Conservation (phyloP, 2,797 vertebrate species). For the Eulemur mongoz region DNA sequence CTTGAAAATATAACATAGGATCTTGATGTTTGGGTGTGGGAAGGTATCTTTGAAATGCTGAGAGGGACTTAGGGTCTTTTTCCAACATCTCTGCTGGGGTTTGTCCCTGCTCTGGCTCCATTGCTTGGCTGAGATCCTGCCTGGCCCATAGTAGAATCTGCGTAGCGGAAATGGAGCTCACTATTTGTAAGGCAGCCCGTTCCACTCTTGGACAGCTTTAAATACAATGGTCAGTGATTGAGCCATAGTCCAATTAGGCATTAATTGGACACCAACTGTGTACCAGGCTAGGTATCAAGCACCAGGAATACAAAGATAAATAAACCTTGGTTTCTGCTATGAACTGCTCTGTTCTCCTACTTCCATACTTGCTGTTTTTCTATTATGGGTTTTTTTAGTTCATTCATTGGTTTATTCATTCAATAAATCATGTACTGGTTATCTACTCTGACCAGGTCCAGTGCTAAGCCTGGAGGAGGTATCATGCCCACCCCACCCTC, state of each 20-base stretch:
- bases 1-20: neutral
- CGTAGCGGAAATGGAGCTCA: neutral
- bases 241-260: neutral
- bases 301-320: neutral
- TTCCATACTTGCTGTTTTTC: neutral
- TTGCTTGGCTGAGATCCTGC: neutral
- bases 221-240: neutral
- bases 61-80: neutral
- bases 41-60: neutral
- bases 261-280: neutral
- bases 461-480: neutral
- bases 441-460: neutral
- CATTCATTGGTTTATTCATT: neutral
- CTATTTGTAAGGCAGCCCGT: neutral
- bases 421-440: neutral
- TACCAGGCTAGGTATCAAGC: neutral
- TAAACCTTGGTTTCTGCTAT: neutral
- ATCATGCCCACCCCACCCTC: rapidly evolving
- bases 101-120: neutral
- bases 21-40: neutral
- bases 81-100: neutral
- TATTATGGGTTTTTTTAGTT: neutral
- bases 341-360: neutral
- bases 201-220: neutral
- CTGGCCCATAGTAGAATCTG: neutral